Percentiles rank a stretch among this genome's conserved stretches.
Conservation (phyloP, 2,113 vertebrate genomes). For the Lonchura striata region DNA sequence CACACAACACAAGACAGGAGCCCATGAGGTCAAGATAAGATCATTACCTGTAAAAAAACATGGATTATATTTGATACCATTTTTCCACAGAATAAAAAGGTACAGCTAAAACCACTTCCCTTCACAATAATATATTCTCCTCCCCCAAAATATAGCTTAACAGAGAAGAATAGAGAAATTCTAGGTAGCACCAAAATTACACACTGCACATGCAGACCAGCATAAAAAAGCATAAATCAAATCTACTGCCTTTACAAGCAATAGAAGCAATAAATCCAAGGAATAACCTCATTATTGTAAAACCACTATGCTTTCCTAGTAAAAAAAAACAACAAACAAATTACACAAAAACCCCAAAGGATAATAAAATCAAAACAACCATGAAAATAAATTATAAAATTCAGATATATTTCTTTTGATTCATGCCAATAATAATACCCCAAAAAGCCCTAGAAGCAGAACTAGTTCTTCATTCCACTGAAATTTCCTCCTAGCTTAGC, state of each 20-base stretch:
- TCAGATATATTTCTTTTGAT: not conserved
- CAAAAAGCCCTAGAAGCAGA: conserved; percentile 24
- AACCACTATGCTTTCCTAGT: not conserved
- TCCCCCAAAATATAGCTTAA: not conserved
- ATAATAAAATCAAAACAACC: not conserved
- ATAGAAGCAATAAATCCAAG: not conserved
- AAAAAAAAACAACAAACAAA: not conserved
- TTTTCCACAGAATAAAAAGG: not conserved
- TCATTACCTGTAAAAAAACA: not conserved
- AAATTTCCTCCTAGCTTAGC: conserved; percentile 19
- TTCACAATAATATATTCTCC: not conserved
- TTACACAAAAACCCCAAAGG: not conserved
- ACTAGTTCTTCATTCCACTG: conserved; percentile 29
- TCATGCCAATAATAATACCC: not conserved
- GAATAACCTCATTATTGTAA: not conserved
- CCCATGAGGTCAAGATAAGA: not conserved
- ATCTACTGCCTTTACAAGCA: not conserved
- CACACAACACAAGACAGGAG: not conserved
- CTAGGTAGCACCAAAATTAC: not conserved
- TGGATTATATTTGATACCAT: not conserved
- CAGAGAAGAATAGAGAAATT: not conserved
- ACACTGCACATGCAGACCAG: not conserved
- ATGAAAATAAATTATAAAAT: not conserved
- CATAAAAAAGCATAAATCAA: not conserved
- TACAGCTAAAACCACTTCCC: not conserved